phyloP scores from a whole-genome alignment of 1,140 invertebrate genomes.

The Triops cancriformis region DNA sequence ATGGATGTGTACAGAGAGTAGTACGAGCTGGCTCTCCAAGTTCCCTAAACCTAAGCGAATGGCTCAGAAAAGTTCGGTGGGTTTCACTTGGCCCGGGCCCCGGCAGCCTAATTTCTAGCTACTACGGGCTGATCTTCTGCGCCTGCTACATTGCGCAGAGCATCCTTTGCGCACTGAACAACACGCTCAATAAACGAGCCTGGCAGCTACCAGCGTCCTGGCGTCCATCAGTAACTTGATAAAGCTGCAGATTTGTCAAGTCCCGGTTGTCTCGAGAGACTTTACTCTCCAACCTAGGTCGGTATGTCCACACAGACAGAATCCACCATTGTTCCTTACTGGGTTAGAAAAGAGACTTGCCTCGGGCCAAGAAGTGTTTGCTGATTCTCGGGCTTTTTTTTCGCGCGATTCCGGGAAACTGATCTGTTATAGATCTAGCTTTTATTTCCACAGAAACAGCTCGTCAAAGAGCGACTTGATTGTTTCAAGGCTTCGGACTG shows the following conservation, averaged over 20 bases:
- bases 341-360: background rate
- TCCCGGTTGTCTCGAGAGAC: background rate
- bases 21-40: background rate
- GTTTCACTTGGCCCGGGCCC: slow-evolving; percentile 11
- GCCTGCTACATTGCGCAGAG: background rate
- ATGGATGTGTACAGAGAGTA: background rate
- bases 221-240: slow-evolving; percentile 6
- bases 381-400: background rate
- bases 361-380: too few relatives aligned
- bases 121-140: background rate
- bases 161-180: slow-evolving; percentile 1
- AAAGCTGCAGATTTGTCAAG: slow-evolving; percentile 10
- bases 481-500: too few relatives aligned
- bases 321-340: background rate
- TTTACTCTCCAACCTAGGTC: background rate
- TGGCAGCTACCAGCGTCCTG: slow-evolving; percentile 11
- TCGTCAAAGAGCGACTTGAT: too few relatives aligned
- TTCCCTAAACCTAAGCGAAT: background rate
- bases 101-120: slow-evolving; percentile 11
- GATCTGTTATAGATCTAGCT: too few relatives aligned
- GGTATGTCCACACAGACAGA: background rate
- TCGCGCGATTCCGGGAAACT: background rate
- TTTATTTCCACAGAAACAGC: too few relatives aligned
- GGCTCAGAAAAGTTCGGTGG: background rate
- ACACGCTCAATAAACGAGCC: slow-evolving; percentile 12